Percentiles rank a stretch among this genome's conserved stretches.
Evolutionary conservation across 2,797 vertebrate genomes (phyloP).

Genomic region (Melanotaenia maccullochi): DNA sequence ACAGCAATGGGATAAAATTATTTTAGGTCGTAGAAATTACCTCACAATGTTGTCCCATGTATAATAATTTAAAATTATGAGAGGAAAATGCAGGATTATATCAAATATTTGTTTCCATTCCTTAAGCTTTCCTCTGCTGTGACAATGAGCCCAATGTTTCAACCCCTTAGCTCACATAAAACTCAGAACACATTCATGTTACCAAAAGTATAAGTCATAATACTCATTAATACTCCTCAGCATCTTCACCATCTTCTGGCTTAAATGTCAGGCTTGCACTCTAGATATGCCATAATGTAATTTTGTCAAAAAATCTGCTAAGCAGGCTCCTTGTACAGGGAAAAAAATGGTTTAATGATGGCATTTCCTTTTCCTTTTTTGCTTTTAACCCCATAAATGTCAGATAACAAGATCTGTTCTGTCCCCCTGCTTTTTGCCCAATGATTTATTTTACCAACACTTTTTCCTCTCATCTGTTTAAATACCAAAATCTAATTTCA

Average conservation of each 20-base stretch:
- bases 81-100: slow-evolving; percentile 3
- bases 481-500: background rate
- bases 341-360: slow-evolving; percentile 18
- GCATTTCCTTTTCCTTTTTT: slow-evolving; percentile 18
- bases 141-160: background rate
- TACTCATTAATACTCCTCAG: slow-evolving; percentile 10
- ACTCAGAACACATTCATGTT: background rate
- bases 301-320: slow-evolving; percentile 13
- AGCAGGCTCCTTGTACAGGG: background rate
- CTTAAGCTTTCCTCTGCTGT: background rate
- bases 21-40: background rate
- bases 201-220: background rate
- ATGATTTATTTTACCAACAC: background rate
- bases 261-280: slow-evolving; percentile 29
- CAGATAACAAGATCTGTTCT: background rate
- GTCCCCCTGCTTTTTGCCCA: background rate
- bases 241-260: slow-evolving; percentile 7
- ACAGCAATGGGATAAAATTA: no score
- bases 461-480: background rate
- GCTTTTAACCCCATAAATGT: background rate
- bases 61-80: background rate
- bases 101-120: background rate
- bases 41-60: background rate
- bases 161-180: background rate
- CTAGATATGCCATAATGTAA: slow-evolving; percentile 14